Conservation (phyloP, 2,797 vertebrate genomes). For the Pseudomugil tenellus region DNA sequence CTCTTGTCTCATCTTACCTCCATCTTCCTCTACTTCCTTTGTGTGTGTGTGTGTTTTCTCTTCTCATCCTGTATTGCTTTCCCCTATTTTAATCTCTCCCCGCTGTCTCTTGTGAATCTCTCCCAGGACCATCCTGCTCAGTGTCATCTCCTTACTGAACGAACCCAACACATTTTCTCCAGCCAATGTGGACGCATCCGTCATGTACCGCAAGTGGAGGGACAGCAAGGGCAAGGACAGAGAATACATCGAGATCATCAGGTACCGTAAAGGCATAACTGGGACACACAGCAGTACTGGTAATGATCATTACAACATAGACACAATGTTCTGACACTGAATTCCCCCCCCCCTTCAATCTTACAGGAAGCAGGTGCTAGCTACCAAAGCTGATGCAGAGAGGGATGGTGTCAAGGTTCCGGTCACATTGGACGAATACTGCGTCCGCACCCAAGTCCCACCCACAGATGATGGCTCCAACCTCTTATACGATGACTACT, state of each 20-base stretch:
- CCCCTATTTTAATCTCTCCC: conserved; percentile 31
- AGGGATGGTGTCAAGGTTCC: conserved; percentile 94
- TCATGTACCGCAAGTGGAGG: conserved; percentile 98
- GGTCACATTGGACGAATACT: conserved; percentile 94
- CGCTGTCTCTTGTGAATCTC: neutral
- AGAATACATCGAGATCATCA: conserved; percentile 96
- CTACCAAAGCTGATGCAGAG: conserved; percentile 92
- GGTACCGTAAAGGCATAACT: conserved; percentile 70
- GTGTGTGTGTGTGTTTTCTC: neutral
- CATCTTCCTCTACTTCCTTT: conserved; percentile 1
- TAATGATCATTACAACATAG: neutral
- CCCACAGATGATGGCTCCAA: conserved; percentile 91
- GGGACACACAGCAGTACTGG: neutral
- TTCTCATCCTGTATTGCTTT: conserved; percentile 11
- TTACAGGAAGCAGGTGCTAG: conserved; percentile 92
- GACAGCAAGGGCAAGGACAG: conserved; percentile 95
- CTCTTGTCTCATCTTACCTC: conserved; percentile 42
- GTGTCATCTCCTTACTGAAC: conserved; percentile 94
- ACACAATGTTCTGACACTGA: neutral
- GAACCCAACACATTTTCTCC: conserved; percentile 98
- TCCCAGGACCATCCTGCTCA: conserved; percentile 93
- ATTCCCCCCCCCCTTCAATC: neutral
- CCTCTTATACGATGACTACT: conserved; percentile 95
- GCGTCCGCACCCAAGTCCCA: conserved; percentile 91
- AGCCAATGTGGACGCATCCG: conserved; percentile 94